A percentile compares a stretch with the other conserved stretches of the same genome.
phyloP scores from a whole-genome alignment of 2,888 invertebrate species.

The Unio delphinus region DNA sequence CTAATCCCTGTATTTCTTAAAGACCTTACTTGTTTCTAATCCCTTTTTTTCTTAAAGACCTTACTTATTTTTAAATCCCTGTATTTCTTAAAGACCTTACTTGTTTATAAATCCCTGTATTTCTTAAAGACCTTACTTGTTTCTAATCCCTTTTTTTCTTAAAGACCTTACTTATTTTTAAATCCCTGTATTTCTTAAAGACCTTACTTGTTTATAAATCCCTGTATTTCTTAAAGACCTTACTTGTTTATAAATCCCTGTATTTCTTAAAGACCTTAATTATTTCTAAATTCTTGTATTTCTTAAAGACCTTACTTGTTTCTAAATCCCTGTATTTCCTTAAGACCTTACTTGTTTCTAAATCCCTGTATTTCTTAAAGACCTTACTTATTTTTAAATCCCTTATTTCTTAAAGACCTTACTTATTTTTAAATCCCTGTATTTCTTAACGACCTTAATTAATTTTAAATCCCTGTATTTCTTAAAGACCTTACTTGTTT shows the following conservation, averaged over 20 bases:
- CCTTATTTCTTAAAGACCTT: constrained; percentile 75
- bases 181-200: background rate
- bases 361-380: constrained; percentile 82
- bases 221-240: too few relatives aligned
- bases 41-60: too few relatives aligned
- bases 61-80: too few relatives aligned
- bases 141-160: constrained; percentile 80
- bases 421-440: too few relatives aligned
- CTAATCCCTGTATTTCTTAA: too few relatives aligned
- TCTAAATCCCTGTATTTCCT: too few relatives aligned
- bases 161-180: background rate
- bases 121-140: too few relatives aligned
- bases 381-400: background rate
- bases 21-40: too few relatives aligned
- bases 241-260: constrained; percentile 74
- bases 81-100: constrained; percentile 74
- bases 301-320: constrained; percentile 75
- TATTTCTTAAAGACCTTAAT: constrained; percentile 77
- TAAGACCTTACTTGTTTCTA: constrained; percentile 2
- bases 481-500: constrained; percentile 70
- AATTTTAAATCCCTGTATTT: constrained; percentile 80
- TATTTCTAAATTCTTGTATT: background rate
- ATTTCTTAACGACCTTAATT: too few relatives aligned
- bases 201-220: constrained; percentile 74
- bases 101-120: too few relatives aligned